Evolutionary conservation across 2,797 vertebrate genomes (phyloP).

Genomic region (Odontamblyopus rebecca): DNA sequence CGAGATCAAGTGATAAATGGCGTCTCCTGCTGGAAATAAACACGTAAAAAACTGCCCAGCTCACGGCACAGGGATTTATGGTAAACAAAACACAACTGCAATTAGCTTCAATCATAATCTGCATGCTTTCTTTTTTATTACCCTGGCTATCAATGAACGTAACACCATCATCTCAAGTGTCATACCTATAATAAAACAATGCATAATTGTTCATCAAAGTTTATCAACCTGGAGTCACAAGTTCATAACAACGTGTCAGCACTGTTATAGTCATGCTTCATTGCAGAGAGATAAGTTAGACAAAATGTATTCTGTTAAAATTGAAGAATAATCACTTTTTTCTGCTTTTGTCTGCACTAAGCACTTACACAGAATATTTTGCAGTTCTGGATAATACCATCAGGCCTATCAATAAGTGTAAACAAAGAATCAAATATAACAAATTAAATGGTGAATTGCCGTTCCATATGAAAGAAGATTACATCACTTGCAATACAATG

Average conservation of each 20-base stretch:
- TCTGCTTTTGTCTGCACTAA: conserved; percentile 26
- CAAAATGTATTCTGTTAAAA: conserved; percentile 53
- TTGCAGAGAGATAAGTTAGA: conserved; percentile 57
- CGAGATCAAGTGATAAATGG: conserved; percentile 22
- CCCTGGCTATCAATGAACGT: not conserved
- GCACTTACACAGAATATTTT: too few relatives aligned
- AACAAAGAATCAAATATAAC: too few relatives aligned
- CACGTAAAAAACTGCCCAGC: conserved; percentile 34
- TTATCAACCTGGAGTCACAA: not conserved
- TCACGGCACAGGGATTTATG: conserved; percentile 22
- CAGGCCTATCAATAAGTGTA: too few relatives aligned
- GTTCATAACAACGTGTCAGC: conserved; percentile 26
- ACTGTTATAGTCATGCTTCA: conserved; percentile 43
- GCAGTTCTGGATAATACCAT: too few relatives aligned
- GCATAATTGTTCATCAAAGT: not conserved
- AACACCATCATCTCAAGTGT: not conserved
- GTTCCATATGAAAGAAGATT: too few relatives aligned
- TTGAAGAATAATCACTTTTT: conserved; percentile 64
- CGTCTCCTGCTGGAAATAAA: conserved; percentile 28
- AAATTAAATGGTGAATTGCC: too few relatives aligned
- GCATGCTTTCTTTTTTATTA: conserved; percentile 3
- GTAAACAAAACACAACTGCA: conserved; percentile 46
- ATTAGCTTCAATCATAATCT: conserved; percentile 48
- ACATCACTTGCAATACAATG: too few relatives aligned
- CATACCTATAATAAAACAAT: too few relatives aligned